Conservation (phyloP, 2,113 vertebrate genomes). For the Kryptolebias marmoratus region DNA sequence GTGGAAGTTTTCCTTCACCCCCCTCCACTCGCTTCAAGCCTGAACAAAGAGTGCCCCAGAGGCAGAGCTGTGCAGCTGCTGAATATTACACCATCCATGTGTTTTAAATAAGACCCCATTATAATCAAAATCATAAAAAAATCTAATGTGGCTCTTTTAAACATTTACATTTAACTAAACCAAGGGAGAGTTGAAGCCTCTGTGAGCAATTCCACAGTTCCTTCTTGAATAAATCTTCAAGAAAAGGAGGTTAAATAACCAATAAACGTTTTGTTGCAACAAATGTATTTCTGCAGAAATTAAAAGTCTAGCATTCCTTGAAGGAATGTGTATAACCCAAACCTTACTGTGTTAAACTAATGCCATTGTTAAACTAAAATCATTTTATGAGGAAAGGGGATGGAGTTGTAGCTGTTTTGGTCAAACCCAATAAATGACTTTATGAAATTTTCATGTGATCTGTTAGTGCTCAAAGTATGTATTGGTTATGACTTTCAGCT, state of each 20-base stretch:
- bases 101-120: slow-evolving; percentile 84
- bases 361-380: too few relatives aligned
- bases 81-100: slow-evolving; percentile 84
- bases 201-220: slow-evolving; percentile 39
- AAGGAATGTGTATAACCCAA: too few relatives aligned
- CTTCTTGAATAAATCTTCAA: slow-evolving; percentile 61
- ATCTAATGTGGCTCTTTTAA: slow-evolving; percentile 79
- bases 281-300: slow-evolving; percentile 24
- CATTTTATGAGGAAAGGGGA: too few relatives aligned
- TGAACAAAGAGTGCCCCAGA: slow-evolving; percentile 81
- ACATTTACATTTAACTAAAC: slow-evolving; percentile 78
- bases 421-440: too few relatives aligned
- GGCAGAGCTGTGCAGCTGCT: slow-evolving; percentile 79
- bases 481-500: too few relatives aligned
- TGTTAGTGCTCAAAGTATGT: too few relatives aligned
- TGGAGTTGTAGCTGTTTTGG: too few relatives aligned
- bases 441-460: too few relatives aligned
- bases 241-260: slow-evolving; percentile 30
- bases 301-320: too few relatives aligned
- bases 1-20: slow-evolving; percentile 81
- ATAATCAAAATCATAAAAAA: slow-evolving; percentile 86
- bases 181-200: slow-evolving; percentile 69
- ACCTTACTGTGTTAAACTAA: too few relatives aligned
- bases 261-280: slow-evolving; percentile 35
- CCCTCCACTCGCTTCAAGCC: slow-evolving; percentile 58